These are phyloP conservation scores for Melieria crassipennis DNA, from an alignment of 2,888 invertebrate genomes.

Conservation along the genomic window DNA sequence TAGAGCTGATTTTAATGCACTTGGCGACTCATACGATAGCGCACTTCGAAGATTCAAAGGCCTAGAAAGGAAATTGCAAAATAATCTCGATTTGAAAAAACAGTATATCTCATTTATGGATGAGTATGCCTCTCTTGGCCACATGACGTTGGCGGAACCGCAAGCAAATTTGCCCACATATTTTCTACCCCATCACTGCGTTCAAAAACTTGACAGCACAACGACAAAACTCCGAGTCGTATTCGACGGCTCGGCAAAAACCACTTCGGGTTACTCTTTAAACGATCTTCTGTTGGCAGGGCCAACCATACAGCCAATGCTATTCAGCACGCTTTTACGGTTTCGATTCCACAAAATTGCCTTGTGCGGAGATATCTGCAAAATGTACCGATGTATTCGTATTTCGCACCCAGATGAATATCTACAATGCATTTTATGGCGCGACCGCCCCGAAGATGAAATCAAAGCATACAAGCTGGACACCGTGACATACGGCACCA, in stretches of 20 bases:
- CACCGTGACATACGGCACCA: conserved; percentile 21
- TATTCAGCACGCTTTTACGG: conserved; percentile 17
- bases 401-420: conserved; percentile 33
- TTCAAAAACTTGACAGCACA: neutral
- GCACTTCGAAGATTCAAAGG: conserved; percentile 29
- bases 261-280: conserved; percentile 27
- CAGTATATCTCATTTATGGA: conserved; percentile 31
- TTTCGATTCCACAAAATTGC: conserved; percentile 19
- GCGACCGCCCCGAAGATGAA: conserved; percentile 20
- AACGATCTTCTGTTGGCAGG: conserved; percentile 31
- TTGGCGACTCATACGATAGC: conserved; percentile 34
- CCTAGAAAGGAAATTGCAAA: conserved; percentile 34
- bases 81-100: conserved; percentile 10
- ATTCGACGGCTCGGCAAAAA: conserved; percentile 37
- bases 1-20: neutral
- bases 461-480: conserved; percentile 29
- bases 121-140: conserved; percentile 25
- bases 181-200: conserved; percentile 33
- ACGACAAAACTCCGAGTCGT: conserved; percentile 24
- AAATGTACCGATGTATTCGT: conserved; percentile 42
- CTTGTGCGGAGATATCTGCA: conserved; percentile 37
- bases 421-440: conserved; percentile 40
- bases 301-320: conserved; percentile 35
- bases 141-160: conserved; percentile 34
- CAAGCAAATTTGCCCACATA: conserved; percentile 16